Base-by-base conservation (phyloP, 2,888 invertebrate species). In the Euphydryas editha region DNA sequence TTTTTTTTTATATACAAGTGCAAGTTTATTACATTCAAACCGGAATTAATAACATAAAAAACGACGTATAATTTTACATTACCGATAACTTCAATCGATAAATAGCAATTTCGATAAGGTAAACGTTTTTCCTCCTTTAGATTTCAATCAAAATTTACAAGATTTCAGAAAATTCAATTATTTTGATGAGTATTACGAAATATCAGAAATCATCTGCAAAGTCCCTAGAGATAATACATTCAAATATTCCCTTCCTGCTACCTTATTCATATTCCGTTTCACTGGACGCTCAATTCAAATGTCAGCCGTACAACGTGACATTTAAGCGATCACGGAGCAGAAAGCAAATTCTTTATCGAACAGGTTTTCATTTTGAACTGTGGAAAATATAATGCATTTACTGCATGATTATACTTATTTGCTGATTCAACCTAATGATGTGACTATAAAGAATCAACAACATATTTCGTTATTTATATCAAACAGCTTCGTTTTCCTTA, bases 271-370 rank as follows among this genome's bases (percentile, higher is more conserved):
- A 57, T 61, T 75, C 74, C 74, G 66, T 75, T 72, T 59, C 75
- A 75, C 68, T 78, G 78, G 77, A 77, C 77, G 73, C 71, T 75
- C 58, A 44, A 62, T 78, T 78, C 72, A 87, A 88, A 88, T 87
- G 86, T 84, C 87, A 87, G 81, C 66, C 73, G 70, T 73, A 79
- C 76, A 75, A 78, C 78, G 80, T 85, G 86, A 82, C 87, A 86
- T 81, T 81, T 81, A 79, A 72, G 71, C 72, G 84, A 83, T 85
- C 89, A 88, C 88, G 87, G 87, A 65, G 69, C 71, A 67, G 73
- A 76, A 59, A 58, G 46, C 54, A 42, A 55, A 59, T 65, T 59
- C 58, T 42, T 62, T 46, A 58, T 18, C 47, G 37, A 57, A 57
- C 42, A 21, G 39, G 47, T 56, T 57, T 61, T 46, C 13, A 59